Evolutionary conservation across 2,888 invertebrate species (phyloP).

Genomic region (Meteorus colon): DNA sequence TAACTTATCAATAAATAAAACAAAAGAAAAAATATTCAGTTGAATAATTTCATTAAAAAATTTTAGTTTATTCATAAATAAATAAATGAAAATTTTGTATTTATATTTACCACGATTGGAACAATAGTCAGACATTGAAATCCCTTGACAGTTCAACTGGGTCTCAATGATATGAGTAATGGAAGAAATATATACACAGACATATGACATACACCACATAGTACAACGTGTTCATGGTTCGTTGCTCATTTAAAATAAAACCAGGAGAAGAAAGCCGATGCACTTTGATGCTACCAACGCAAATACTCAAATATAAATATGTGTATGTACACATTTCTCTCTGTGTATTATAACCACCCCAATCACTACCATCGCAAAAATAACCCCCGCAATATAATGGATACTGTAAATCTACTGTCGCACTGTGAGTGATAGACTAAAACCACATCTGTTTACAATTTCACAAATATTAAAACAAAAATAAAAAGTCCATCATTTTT

Average conservation of each 20-base stretch:
- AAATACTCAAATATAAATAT: not conserved
- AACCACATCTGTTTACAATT: constrained; percentile 71
- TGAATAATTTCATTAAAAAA: not conserved
- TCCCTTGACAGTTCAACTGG: not conserved
- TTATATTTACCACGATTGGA: constrained; percentile 30
- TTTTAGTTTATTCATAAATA: too few species aligned
- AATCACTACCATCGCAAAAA: not conserved
- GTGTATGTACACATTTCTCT: not conserved
- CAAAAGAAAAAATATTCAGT: too few species aligned
- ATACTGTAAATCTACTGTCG: constrained; percentile 57
- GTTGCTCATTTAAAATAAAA: constrained; percentile 57
- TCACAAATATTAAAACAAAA: constrained; percentile 24
- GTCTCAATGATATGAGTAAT: constrained; percentile 53
- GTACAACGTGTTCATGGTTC: constrained; percentile 69
- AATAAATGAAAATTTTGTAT: not conserved
- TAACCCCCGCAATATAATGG: constrained; percentile 57
- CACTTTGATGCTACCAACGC: constrained; percentile 49
- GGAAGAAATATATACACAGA: constrained; percentile 38
- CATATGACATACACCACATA: constrained; percentile 59
- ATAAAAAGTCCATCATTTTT: too few species aligned
- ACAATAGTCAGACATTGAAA: constrained; percentile 36
- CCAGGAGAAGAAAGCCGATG: constrained; percentile 48
- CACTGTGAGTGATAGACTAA: constrained; percentile 65
- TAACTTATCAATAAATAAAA: too few species aligned
- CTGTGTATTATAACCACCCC: constrained; percentile 50